A percentile compares a stretch with the other conserved stretches of the same genome.
Conservation (phyloP, 2,888 invertebrate species). For the Orthonychiurus folsomi region DNA sequence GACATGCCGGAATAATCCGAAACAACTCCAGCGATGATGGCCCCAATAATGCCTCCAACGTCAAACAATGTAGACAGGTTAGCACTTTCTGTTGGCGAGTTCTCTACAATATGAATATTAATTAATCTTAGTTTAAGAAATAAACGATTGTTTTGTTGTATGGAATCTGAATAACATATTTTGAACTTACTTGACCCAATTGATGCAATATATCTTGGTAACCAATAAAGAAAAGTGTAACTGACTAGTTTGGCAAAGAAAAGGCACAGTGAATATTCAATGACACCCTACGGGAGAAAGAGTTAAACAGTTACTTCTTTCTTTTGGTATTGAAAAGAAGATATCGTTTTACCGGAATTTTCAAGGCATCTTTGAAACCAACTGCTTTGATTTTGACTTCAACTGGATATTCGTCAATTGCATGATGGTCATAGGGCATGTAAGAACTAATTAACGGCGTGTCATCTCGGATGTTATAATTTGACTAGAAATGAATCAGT, state of each 20-base stretch:
- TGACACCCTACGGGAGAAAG: constrained; percentile 56
- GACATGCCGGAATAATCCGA: constrained; percentile 76
- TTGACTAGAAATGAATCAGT: constrained; percentile 5
- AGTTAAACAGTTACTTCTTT: background rate
- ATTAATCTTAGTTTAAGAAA: too few species aligned
- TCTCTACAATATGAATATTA: background rate
- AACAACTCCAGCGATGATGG: constrained; percentile 74
- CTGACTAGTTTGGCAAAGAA: constrained; percentile 95
- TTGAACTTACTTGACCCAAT: background rate
- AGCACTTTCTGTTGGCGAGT: constrained; percentile 59
- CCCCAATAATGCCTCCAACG: constrained; percentile 83
- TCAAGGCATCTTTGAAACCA: constrained; percentile 65
- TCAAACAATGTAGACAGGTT: constrained; percentile 74
- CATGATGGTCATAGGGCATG: constrained; percentile 8
- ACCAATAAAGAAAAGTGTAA: constrained; percentile 94
- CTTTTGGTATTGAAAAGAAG: background rate
- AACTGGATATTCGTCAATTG: constrained; percentile 12
- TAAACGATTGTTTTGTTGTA: background rate
- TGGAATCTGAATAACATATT: background rate
- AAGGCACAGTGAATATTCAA: constrained; percentile 83
- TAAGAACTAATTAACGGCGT: constrained; percentile 39
- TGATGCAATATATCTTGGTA: constrained; percentile 69
- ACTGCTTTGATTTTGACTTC: constrained; percentile 52
- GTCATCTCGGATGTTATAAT: constrained; percentile 39
- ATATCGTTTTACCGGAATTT: constrained; percentile 61